Evolutionary conservation across 1,140 invertebrate species (phyloP), one percentile per base, ranked within the genome.

Genomic region (Caerostris darwini): DNA sequence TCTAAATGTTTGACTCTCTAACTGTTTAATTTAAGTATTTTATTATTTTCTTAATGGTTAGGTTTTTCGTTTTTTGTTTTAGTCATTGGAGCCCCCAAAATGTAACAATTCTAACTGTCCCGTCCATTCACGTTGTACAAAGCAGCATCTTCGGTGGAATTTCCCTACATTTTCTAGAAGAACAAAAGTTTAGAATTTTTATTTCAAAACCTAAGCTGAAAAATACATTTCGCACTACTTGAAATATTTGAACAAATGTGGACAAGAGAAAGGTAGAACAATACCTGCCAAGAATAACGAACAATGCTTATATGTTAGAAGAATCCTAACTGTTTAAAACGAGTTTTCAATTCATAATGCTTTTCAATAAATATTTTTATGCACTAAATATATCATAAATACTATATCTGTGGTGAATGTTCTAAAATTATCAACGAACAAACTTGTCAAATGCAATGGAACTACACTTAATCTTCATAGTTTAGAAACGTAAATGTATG

Each of bases 391-490:
- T 3, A 34, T 34, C 34, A 34, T 34, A 1, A 34, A 34, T 34
- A n/a, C n/a, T n/a, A n/a, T n/a, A n/a, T n/a, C n/a, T n/a, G 14
- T 67, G 3, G 14, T 6, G 71, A 77, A 77, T 12, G 12, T 77
- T 34, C 34, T 77, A 34, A 77, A 77, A 50, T 77, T 10, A 77
- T 50, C 71, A 77, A 77, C 71, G 71, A 77, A 77, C 71, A 77
- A 14, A 77, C 34, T 34, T 34, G 34, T 34, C 0, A 34, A 34
- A 34, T 34, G 34, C 34, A 34, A 34, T 34, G 34, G 34, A 34
- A 34, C 34, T 34, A 34, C 34, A 34, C 34, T 34, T 34, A 34
- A 34, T 34, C 34, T 34, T 2, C 34, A 1, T 34, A 34, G 34
- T 34, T 34, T 34, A 34, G 34, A 34, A 2, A 34, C 34, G 2